These are phyloP conservation scores for Cordylochernes scorpioides DNA, from an alignment of 2,888 invertebrate species.

Conservation along the genomic window DNA sequence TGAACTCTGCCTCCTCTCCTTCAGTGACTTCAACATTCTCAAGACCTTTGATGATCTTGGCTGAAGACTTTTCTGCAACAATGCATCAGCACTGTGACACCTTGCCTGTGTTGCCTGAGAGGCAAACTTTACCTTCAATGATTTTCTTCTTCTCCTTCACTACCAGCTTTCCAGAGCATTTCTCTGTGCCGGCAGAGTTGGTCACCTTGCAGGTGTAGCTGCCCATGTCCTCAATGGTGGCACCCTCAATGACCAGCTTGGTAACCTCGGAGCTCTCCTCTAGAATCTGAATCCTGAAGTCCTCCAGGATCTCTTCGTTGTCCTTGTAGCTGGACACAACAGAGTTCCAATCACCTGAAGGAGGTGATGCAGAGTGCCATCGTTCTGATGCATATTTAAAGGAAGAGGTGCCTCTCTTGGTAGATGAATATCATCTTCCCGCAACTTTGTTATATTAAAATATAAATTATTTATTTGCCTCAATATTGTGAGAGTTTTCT, in stretches of 20 bases:
- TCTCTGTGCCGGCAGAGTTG: constrained; percentile 11
- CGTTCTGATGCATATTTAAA: too few relatives aligned
- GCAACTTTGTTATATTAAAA: too few relatives aligned
- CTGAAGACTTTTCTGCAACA: constrained; percentile 1
- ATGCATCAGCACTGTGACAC: too few relatives aligned
- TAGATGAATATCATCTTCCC: too few relatives aligned
- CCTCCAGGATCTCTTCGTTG: constrained; percentile 38
- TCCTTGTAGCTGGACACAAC: constrained; percentile 61
- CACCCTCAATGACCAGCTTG: constrained; percentile 38
- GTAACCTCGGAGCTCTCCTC: constrained; percentile 4
- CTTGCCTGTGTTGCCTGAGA: too few relatives aligned
- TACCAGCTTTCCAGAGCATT: constrained; percentile 19
- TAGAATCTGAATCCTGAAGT: constrained; percentile 35
- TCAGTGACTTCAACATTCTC: background rate
- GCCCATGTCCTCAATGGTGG: constrained; percentile 43
- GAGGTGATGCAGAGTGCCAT: too few relatives aligned
- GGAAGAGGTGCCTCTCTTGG: too few relatives aligned
- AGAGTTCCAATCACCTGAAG: too few relatives aligned
- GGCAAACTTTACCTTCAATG: too few relatives aligned
- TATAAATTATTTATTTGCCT: too few relatives aligned
- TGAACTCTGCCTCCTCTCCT: constrained; percentile 1
- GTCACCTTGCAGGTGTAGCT: constrained; percentile 43
- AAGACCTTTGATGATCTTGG: constrained; percentile 5
- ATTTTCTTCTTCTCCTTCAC: constrained; percentile 9
- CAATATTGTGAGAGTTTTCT: too few relatives aligned